Evolutionary conservation across 2,888 invertebrate genomes (phyloP), one percentile per base, ranked within the genome.

Genomic region (Scotopteryx bipunctaria): DNA sequence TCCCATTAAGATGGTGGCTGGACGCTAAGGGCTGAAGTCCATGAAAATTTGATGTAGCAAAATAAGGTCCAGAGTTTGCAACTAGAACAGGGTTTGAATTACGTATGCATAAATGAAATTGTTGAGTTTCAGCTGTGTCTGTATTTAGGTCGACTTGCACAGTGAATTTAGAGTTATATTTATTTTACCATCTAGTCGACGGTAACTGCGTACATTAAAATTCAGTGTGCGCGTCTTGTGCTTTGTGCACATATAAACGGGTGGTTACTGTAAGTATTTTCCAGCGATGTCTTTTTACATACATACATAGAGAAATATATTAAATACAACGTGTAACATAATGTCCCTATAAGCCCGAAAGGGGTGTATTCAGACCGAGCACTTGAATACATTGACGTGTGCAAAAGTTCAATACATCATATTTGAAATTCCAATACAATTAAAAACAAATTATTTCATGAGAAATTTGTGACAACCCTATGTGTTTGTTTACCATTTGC

Each of bases 31-130:
- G 47, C 45, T 57, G 37, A 27, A 49, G 49, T 47, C 48, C 33
- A 57, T 58, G 60, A 60, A 63, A 60, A 46, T 60, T 58, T 58
- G 32, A 63, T 60, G 57, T 55, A 33, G 41, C 47, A 54, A 59
- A 58, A 54, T 59, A 55, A 45, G 43, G 57, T 57, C 40, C 37
- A 45, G 47, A 56, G 55, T 56, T 60, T 44, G 55, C 48, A 58
- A 62, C 44, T 59, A 53, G 57, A 47, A 32, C 50, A 52, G 48
- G 50, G 58, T 41, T 45, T 31, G 53, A 50, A 55, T 57, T 42
- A 52, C 37, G 33, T 52, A 63, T 61, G 43, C 55, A 59, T 55
- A 44, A 45, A 51, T 52, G 14, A 52, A 56, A 58, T 52, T 25
- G 49, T 47, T 54, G 37, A 33, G 46, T 51, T 41, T 45, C 50